Conservation (phyloP, 2,888 invertebrate genomes). For the Plebejus anna region DNA sequence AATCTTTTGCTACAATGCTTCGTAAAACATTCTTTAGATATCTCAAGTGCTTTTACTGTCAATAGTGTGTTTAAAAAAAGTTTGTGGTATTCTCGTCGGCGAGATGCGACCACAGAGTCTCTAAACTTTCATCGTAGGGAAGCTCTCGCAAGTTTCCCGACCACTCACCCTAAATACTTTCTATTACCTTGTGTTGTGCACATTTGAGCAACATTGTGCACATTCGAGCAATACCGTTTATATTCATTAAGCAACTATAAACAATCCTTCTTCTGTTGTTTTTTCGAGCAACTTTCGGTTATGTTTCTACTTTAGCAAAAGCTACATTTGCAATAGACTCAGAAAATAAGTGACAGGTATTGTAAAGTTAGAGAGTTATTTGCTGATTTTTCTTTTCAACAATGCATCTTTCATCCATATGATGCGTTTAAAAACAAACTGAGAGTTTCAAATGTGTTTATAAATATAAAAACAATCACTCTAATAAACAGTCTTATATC, state of each 20-base stretch:
- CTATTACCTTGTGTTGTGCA: slow-evolving; percentile 27
- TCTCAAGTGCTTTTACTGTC: background rate
- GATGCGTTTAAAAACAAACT: too few species aligned
- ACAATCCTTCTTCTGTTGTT: too few species aligned
- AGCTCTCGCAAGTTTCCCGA: slow-evolving; percentile 32
- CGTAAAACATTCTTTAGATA: background rate
- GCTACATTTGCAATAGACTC: too few species aligned
- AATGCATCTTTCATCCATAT: too few species aligned
- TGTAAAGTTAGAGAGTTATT: too few species aligned
- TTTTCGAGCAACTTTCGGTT: too few species aligned
- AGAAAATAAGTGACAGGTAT: too few species aligned
- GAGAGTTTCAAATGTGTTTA: background rate
- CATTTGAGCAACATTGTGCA: background rate
- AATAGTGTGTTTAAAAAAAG: background rate
- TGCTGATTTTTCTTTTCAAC: too few species aligned
- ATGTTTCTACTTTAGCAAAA: too few species aligned
- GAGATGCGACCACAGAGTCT: slow-evolving; percentile 45
- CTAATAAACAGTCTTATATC: background rate
- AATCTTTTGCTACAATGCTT: background rate
- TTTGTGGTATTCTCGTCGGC: slow-evolving; percentile 11
- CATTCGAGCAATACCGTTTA: background rate
- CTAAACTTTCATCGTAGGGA: slow-evolving; percentile 41
- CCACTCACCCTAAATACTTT: slow-evolving; percentile 30
- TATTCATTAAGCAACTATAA: background rate
- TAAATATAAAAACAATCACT: background rate